phyloP scores from a whole-genome alignment of 2,113 vertebrate species.

The Dromiciops gliroides region DNA sequence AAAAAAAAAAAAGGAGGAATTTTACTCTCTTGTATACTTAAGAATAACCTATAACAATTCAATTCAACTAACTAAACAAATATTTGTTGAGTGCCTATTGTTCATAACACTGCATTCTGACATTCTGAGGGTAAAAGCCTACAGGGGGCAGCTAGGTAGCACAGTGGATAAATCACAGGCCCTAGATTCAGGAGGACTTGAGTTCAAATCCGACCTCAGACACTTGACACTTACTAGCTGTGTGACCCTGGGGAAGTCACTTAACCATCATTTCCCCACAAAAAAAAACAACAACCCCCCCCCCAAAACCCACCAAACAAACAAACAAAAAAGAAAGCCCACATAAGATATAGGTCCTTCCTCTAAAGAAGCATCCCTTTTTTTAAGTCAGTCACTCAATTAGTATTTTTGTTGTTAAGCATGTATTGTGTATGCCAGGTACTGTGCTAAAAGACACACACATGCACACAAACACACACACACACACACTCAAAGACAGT shows the following conservation, averaged over 20 bases:
- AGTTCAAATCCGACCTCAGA: too few species aligned
- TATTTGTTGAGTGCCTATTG: neutral
- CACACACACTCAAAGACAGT: neutral
- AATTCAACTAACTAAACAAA: neutral
- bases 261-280: too few species aligned
- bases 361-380: neutral
- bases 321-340: too few species aligned
- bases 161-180: too few species aligned
- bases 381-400: neutral
- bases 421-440: neutral
- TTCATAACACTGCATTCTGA: neutral
- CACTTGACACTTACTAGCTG: too few species aligned
- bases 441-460: neutral
- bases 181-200: too few species aligned
- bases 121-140: neutral
- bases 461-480: too few species aligned
- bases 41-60: neutral
- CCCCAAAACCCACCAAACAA: too few species aligned
- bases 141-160: too few species aligned
- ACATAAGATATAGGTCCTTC: neutral
- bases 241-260: too few species aligned
- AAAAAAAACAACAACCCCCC: too few species aligned
- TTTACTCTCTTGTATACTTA: neutral
- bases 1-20: neutral
- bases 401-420: constrained; percentile 1